phyloP scores from a whole-genome alignment of 2,888 invertebrate species.

The Ochlodes sylvanus region DNA sequence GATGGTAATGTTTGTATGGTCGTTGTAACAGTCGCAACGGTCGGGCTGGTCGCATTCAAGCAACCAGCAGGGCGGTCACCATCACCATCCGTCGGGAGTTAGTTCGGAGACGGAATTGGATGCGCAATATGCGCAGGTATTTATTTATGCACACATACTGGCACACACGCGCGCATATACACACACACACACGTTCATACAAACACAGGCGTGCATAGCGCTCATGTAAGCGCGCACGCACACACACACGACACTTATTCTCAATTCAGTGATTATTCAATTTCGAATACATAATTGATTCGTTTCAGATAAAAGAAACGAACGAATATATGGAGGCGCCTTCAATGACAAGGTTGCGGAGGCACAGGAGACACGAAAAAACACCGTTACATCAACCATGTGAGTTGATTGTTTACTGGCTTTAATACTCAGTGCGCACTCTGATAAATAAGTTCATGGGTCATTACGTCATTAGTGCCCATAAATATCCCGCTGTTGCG shows the following conservation, averaged over 20 bases:
- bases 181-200: not conserved
- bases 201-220: not conserved
- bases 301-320: slow-evolving; percentile 71
- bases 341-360: slow-evolving; percentile 74
- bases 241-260: no score
- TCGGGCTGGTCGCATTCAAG: slow-evolving; percentile 69
- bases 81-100: slow-evolving; percentile 80
- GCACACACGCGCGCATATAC: not conserved
- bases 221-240: no score
- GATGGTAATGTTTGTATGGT: not conserved
- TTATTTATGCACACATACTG: not conserved
- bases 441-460: no score
- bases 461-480: no score
- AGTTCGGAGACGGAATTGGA: slow-evolving; percentile 81
- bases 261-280: not conserved
- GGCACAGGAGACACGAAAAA: slow-evolving; percentile 77
- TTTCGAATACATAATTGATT: not conserved
- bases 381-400: slow-evolving; percentile 76
- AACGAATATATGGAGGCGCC: slow-evolving; percentile 81
- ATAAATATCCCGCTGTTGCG: no score
- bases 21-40: slow-evolving; percentile 61
- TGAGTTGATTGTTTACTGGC: slow-evolving; percentile 52
- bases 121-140: slow-evolving; percentile 80
- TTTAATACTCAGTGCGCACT: no score
- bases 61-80: slow-evolving; percentile 63